These are phyloP conservation scores for Hypsibius dujardini DNA, from an alignment of 1,140 invertebrate genomes.

Conservation along the genomic window DNA sequence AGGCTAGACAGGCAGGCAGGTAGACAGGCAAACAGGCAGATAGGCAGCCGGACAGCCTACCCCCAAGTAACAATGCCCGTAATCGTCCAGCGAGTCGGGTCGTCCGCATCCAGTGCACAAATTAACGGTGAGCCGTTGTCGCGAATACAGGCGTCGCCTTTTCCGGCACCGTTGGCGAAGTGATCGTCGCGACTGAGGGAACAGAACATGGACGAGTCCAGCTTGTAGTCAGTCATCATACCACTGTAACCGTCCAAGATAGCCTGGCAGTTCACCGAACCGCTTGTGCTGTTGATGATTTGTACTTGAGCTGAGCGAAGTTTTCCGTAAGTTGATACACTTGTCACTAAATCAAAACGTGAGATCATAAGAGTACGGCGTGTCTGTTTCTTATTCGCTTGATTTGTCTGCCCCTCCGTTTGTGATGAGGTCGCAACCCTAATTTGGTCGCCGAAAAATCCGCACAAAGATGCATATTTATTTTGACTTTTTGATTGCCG, in stretches of 20 bases:
- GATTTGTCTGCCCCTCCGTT: too few relatives aligned
- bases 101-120: not conserved
- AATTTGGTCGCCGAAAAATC: too few relatives aligned
- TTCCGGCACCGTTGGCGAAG: not conserved
- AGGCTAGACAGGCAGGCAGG: too few relatives aligned
- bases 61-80: conserved; percentile 1
- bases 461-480: too few relatives aligned
- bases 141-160: not conserved
- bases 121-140: conserved; percentile 6
- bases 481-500: not conserved
- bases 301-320: conserved; percentile 7
- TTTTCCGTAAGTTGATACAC: not conserved
- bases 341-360: too few relatives aligned
- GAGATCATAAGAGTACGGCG: too few relatives aligned
- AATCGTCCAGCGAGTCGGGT: not conserved
- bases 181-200: not conserved
- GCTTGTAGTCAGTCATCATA: not conserved
- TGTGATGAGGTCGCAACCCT: too few relatives aligned
- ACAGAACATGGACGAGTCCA: conserved; percentile 11
- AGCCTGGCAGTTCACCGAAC: not conserved
- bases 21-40: too few relatives aligned
- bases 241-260: not conserved
- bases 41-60: not conserved
- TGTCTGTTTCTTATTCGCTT: too few relatives aligned
- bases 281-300: conserved; percentile 10